A percentile compares a stretch with the other conserved stretches of the same genome.
These are phyloP conservation scores for Tinamus guttatus DNA, from an alignment of 2,113 vertebrate genomes.

Conservation along the genomic window DNA sequence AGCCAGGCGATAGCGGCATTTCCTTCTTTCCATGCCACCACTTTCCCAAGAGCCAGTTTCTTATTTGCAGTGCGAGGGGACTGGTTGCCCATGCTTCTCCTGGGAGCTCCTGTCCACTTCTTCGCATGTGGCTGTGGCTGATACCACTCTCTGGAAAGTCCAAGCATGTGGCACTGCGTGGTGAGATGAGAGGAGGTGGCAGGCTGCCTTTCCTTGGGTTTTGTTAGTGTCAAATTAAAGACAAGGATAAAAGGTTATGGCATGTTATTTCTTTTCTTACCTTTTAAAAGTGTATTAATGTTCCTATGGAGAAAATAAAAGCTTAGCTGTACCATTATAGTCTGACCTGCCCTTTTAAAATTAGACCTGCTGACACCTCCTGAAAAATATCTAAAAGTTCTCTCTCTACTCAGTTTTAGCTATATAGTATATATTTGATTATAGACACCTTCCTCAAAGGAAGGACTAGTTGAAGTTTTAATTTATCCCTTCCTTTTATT, in stretches of 20 bases:
- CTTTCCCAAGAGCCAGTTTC: not conserved
- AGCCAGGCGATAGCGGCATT: rapidly evolving
- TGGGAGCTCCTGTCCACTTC: not conserved
- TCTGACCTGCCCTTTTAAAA: conserved; percentile 55
- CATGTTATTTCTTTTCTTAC: conserved; percentile 47
- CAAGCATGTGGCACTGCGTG: not conserved
- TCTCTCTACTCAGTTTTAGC: not conserved
- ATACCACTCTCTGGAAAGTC: not conserved
- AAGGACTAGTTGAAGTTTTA: not conserved
- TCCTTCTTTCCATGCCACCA: not conserved
- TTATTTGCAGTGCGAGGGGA: not conserved
- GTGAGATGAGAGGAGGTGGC: conserved; percentile 33
- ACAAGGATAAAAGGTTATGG: conserved; percentile 67
- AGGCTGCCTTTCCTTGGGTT: not conserved
- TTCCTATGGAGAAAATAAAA: conserved; percentile 41
- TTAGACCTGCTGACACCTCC: not conserved
- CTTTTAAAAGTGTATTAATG: conserved; percentile 50
- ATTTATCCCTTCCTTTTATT: not conserved
- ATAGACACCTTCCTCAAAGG: not conserved
- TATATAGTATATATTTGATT: not conserved
- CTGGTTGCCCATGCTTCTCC: not conserved
- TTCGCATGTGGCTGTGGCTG: not conserved
- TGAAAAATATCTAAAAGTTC: not conserved
- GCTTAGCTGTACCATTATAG: conserved; percentile 24
- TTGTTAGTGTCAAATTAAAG: conserved; percentile 54